A percentile compares a stretch with the other conserved stretches of the same genome.
phyloP scores from a whole-genome alignment of 1,140 invertebrate species.

The Ips nitidus region DNA sequence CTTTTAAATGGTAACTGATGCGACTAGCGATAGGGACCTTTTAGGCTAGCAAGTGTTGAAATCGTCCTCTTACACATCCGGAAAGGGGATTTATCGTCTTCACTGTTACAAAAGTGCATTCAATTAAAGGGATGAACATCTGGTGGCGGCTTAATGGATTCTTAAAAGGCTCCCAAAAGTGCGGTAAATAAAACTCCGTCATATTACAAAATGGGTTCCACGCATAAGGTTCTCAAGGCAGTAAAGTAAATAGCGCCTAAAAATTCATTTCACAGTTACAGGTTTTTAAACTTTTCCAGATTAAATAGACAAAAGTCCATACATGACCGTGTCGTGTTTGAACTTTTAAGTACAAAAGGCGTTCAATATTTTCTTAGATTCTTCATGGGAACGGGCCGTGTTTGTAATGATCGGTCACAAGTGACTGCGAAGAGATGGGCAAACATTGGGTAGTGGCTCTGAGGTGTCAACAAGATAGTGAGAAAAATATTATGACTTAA shows the following conservation, averaged over 20 bases:
- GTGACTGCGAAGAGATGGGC: slow-evolving; percentile 29
- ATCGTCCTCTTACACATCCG: slow-evolving; percentile 1
- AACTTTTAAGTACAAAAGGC: slow-evolving; percentile 29
- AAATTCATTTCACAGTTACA: slow-evolving; percentile 16
- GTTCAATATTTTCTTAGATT: slow-evolving; percentile 33
- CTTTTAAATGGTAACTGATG: slow-evolving; percentile 23
- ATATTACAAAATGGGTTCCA: not conserved
- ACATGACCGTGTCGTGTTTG: slow-evolving; percentile 18
- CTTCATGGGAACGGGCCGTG: slow-evolving; percentile 24
- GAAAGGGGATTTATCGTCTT: slow-evolving; percentile 14
- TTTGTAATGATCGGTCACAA: slow-evolving; percentile 32
- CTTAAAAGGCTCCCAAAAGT: too few relatives aligned
- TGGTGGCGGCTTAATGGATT: not conserved
- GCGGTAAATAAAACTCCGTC: too few relatives aligned
- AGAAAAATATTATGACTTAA: slow-evolving; percentile 20
- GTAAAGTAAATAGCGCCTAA: slow-evolving; percentile 7
- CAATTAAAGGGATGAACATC: slow-evolving; percentile 8
- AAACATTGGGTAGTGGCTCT: slow-evolving; percentile 30
- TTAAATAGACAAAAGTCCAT: slow-evolving; percentile 31
- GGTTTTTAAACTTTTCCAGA: slow-evolving; percentile 18
- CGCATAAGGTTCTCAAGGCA: not conserved
- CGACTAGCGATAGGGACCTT: slow-evolving; percentile 2
- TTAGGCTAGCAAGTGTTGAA: slow-evolving; percentile 13
- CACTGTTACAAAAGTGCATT: not conserved
- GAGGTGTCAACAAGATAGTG: slow-evolving; percentile 26